Base-by-base conservation (phyloP, 2,797 vertebrate species). In the Sebastes vulpes region DNA sequence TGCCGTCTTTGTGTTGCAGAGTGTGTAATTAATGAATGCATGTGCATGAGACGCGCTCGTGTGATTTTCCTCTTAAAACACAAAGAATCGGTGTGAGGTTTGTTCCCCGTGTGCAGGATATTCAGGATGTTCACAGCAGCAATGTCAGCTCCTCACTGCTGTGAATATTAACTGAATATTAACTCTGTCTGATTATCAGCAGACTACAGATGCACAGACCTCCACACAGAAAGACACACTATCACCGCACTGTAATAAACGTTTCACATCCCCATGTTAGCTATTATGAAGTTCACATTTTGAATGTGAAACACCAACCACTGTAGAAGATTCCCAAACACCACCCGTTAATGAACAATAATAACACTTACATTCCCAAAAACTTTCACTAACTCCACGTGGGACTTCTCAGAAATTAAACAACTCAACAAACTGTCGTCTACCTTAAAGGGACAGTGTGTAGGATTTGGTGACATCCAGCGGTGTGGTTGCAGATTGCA, bases 161-260 rank as follows among this genome's bases (percentile, higher is more conserved):
- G 20, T 32, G 72, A 66, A 77, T 74, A 74, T 80, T 74, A 73
- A 83, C 25, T 12, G 76, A 70, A 77, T 74, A 75, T 80, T 71
- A 67, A 83, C 26, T 14, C 26, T 14, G 29, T 35, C 3, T 32
- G 70, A 84, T 75, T 56, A 75, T 81, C 67, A 72, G 75, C 67
- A 59, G 61, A n/a, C 69, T 59, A n/a, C 80, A 78, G 74, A 70
- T 18, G 14, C 21, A 52, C 53, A 26, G 38, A 38, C 35, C 29
- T 61, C 7, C 12, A 59, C 26, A 10, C 58, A 38, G 48, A 35
- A 9, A 20, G 1, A 42, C 18, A 25, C 29, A 38, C 20, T 1
- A 1, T 1, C 18, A 9, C 18, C 52, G 0, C 50, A 10, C 12
- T 18, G 54, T 52, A 8, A 54, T 3, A 18, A 38, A 56, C 1